A percentile compares a stretch with the other conserved stretches of the same genome.
phyloP scores from a whole-genome alignment of 2,113 vertebrate species.

The Nesoenas mayeri region DNA sequence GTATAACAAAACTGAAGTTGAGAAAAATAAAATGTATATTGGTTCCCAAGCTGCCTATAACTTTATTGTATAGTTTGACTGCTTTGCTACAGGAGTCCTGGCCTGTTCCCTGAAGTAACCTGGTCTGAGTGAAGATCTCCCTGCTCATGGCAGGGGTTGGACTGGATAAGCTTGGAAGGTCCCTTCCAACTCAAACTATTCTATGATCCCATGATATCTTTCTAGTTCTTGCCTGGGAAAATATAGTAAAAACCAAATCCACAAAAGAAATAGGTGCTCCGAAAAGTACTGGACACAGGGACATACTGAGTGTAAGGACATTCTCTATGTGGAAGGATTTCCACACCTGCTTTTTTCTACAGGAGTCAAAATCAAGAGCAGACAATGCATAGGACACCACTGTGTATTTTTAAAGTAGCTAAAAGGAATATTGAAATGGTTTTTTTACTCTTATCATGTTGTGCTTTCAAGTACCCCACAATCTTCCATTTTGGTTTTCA shows the following conservation, averaged over 20 bases:
- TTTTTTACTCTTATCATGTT: background rate
- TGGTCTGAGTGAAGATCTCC: too few species aligned
- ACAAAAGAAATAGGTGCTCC: background rate
- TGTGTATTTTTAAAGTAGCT: background rate
- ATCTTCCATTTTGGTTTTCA: background rate
- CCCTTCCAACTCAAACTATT: too few species aligned
- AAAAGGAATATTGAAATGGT: background rate
- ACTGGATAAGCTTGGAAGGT: too few species aligned
- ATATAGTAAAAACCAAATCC: background rate
- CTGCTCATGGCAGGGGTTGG: too few species aligned
- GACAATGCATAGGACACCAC: background rate
- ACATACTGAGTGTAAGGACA: background rate
- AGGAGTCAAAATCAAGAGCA: background rate
- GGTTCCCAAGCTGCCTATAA: background rate
- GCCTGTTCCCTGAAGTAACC: background rate
- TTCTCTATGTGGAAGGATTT: background rate
- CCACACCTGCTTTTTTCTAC: background rate
- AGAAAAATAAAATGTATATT: background rate
- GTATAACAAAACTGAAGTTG: background rate
- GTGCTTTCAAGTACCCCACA: background rate
- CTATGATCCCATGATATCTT: background rate
- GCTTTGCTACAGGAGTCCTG: background rate
- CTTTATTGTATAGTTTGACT: background rate
- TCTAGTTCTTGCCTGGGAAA: background rate
- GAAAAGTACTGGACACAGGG: background rate